Conservation (phyloP, 2,888 invertebrate genomes). For the Phalera bucephala region DNA sequence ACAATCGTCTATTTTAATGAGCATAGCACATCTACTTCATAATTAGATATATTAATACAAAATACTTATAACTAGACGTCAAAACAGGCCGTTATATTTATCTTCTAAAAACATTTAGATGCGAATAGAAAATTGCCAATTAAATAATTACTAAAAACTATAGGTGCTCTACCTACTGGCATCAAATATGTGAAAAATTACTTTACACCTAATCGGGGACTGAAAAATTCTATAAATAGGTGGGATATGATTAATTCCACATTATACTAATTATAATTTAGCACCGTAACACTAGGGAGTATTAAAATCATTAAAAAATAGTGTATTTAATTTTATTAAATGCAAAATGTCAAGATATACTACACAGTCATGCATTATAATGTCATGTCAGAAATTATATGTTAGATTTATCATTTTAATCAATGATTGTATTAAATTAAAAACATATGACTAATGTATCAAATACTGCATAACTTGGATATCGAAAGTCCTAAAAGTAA, state of each 20-base stretch:
- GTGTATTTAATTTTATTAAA: constrained; percentile 31
- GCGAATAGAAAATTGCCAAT: too few species aligned
- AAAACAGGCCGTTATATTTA: neutral
- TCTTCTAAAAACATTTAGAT: too few species aligned
- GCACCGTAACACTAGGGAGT: constrained; percentile 41
- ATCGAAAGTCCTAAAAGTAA: too few species aligned
- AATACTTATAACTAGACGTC: neutral
- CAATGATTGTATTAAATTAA: too few species aligned
- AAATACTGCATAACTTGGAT: too few species aligned
- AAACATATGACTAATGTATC: too few species aligned
- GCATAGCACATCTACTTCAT: neutral
- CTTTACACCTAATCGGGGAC: neutral
- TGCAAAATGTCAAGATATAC: constrained; percentile 30
- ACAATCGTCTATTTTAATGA: neutral
- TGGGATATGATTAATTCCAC: constrained; percentile 22
- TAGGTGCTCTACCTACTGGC: too few species aligned
- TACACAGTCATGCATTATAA: constrained; percentile 1
- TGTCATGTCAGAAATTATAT: neutral
- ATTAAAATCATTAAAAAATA: constrained; percentile 26
- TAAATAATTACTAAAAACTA: neutral
- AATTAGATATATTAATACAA: neutral
- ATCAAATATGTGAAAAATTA: neutral
- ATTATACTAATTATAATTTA: constrained; percentile 22
- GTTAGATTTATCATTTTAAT: too few species aligned
- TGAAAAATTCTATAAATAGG: constrained; percentile 6